Evolutionary conservation across 2,113 vertebrate genomes (phyloP).

Genomic region (Amphiprion percula): DNA sequence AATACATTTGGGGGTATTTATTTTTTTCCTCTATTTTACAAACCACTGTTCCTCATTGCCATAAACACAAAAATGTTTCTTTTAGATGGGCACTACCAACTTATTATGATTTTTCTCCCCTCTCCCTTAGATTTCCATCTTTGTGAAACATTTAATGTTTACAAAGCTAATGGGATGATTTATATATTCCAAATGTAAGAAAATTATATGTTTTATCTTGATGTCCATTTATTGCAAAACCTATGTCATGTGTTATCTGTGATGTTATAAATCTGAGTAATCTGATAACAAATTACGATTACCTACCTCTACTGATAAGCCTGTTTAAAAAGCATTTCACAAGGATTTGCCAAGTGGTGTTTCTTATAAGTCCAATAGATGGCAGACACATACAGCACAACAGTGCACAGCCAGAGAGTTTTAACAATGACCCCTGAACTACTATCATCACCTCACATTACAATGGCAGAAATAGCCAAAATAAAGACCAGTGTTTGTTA

Average conservation of each 20-base stretch:
- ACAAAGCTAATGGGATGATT: slow-evolving; percentile 8
- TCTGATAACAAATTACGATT: neutral
- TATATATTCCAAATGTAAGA: neutral
- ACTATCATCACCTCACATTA: slow-evolving; percentile 52
- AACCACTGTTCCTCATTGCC: slow-evolving; percentile 82
- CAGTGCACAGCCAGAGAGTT: slow-evolving; percentile 17
- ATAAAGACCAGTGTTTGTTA: slow-evolving; percentile 38
- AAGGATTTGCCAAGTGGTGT: slow-evolving; percentile 65
- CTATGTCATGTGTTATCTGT: neutral
- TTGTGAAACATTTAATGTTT: slow-evolving; percentile 8
- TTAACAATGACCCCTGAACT: slow-evolving; percentile 51
- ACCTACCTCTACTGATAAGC: slow-evolving; percentile 8
- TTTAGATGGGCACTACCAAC: slow-evolving; percentile 57
- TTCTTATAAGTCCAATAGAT: slow-evolving; percentile 84
- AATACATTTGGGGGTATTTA: slow-evolving; percentile 83
- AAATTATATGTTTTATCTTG: neutral
- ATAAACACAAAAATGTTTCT: slow-evolving; percentile 76
- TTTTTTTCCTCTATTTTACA: slow-evolving; percentile 78
- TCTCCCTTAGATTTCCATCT: slow-evolving; percentile 18
- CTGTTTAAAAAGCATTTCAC: slow-evolving; percentile 5
- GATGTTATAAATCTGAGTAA: neutral
- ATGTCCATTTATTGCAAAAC: slow-evolving; percentile 1
- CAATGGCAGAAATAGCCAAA: slow-evolving; percentile 47
- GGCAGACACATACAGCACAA: slow-evolving; percentile 84
- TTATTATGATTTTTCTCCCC: slow-evolving; percentile 31